Conservation (phyloP, 2,888 invertebrate genomes). For the Dicyrtomina minuta region DNA sequence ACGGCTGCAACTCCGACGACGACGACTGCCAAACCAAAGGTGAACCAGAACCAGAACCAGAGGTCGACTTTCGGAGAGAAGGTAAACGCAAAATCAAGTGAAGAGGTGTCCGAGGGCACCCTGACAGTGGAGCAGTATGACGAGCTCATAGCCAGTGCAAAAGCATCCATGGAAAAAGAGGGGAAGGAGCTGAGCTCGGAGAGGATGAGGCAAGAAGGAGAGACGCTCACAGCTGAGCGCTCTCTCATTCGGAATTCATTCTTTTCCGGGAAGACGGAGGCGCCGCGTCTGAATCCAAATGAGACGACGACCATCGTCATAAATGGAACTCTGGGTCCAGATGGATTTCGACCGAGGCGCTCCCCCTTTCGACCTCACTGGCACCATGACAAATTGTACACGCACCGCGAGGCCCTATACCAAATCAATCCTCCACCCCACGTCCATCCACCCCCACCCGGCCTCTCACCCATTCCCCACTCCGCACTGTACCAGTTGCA, state of each 20-base stretch:
- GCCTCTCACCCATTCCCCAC: constrained; percentile 23
- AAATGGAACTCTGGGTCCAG: constrained; percentile 21
- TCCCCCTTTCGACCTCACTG: constrained; percentile 31
- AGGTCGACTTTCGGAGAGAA: background rate
- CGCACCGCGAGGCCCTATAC: constrained; percentile 22
- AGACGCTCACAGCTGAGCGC: constrained; percentile 21
- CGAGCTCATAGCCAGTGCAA: background rate
- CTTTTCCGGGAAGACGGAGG: constrained; percentile 11
- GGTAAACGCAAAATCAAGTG: background rate
- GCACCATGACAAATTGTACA: constrained; percentile 21
- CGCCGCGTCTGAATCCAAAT: background rate
- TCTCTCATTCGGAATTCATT: constrained; percentile 36
- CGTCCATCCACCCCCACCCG: constrained; percentile 25
- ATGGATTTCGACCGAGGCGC: constrained; percentile 21
- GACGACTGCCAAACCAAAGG: background rate
- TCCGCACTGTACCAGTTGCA: background rate
- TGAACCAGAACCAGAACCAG: background rate
- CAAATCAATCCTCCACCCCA: constrained; percentile 10
- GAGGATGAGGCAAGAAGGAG: background rate
- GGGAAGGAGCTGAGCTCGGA: background rate
- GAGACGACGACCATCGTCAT: constrained; percentile 3
- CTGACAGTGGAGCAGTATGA: too few species aligned
- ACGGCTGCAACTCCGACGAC: background rate
- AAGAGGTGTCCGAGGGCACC: background rate
- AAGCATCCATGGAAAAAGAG: constrained; percentile 3